Evolutionary conservation across 2,888 invertebrate species (phyloP), one percentile per base, ranked within the genome.

Genomic region (Priocnemis perturbator): DNA sequence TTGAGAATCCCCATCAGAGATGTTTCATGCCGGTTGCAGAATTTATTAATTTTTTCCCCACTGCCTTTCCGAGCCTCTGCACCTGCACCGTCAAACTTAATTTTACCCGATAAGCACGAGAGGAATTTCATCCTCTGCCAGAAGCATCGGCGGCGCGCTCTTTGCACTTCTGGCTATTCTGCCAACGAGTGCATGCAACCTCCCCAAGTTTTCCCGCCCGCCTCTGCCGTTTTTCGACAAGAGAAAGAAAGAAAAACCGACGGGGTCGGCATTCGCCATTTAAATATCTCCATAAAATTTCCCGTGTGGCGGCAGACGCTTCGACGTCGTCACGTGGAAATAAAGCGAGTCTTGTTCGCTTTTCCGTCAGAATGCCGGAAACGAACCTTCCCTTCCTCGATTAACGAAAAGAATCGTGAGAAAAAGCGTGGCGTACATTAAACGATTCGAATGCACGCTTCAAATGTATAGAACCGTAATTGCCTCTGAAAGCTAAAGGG

Each of bases 241-340:
- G 60, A 67, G 60, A n/a, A 50, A 17, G 67, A 67, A 68, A 60
- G 55, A 64, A 70, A 66, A 69, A 59, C 57, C 64, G 73, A 62
- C 73, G 70, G 55, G 37, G 52, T 48, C 44, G 74, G 76, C 77
- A 76, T 64, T 79, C 77, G 75, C 74, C 71, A 77, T 81, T 83
- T 74, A 81, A 83, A 81, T 81, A 82, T 82, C 80, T 72, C 62
- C 71, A 66, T 71, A 66, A 78, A 85, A 79, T 77, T 83, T 81
- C 67, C 56, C 67, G 61, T 57, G 52, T 57, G 52, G 45, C 55
- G 62, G 58, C 63, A 64, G 58, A 19, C 55, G 64, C 56, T 61
- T 56, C 69, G 57, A 44, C 57, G 62, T 64, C 50, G 61, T 69
- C 66, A 17, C 68, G 59, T 74, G 76, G 74, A 82, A 85, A 78